Percentiles rank a stretch among this genome's conserved stretches.
Evolutionary conservation across 1,140 invertebrate genomes (phyloP).

Genomic region (Drosophila persimilis): DNA sequence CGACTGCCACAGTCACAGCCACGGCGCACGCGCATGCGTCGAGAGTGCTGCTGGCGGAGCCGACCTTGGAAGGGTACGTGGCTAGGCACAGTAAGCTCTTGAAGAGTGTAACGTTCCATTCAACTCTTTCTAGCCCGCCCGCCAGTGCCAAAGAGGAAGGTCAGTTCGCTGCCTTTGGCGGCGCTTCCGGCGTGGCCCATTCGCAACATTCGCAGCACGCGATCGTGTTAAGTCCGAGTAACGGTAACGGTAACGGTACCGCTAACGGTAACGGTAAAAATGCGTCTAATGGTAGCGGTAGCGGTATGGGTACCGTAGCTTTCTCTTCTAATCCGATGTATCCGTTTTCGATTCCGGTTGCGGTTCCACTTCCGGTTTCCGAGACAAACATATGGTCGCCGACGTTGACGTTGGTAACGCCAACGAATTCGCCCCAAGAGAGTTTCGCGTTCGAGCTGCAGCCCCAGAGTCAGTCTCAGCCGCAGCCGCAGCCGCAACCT

Average conservation of each 20-base stretch:
- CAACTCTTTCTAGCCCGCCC: slow-evolving; percentile 91
- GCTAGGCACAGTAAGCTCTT: slow-evolving; percentile 93
- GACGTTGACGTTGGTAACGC: slow-evolving; percentile 76
- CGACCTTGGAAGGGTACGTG: slow-evolving; percentile 93
- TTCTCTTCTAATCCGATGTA: slow-evolving; percentile 2
- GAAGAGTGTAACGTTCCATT: slow-evolving; percentile 94
- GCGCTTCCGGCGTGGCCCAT: slow-evolving; percentile 33
- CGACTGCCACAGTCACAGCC: slow-evolving; percentile 67
- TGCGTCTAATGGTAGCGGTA: slow-evolving; percentile 13
- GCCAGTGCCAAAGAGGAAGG: slow-evolving; percentile 83
- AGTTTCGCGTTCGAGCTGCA: slow-evolving; percentile 53
- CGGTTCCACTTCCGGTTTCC: slow-evolving; percentile 12
- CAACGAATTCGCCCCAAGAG: slow-evolving; percentile 75
- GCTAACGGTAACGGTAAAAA: slow-evolving; percentile 18
- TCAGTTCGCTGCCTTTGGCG: slow-evolving; percentile 52
- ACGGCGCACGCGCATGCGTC: slow-evolving; percentile 7
- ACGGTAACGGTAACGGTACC: slow-evolving; percentile 20
- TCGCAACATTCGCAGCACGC: slow-evolving; percentile 3
- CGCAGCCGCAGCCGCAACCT: background rate
- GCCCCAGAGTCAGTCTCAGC: slow-evolving; percentile 1
- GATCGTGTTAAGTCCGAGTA: slow-evolving; percentile 7
- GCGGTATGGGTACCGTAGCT: slow-evolving; percentile 6
- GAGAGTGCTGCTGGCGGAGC: slow-evolving; percentile 83
- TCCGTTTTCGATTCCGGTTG: slow-evolving; percentile 29
- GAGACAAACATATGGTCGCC: slow-evolving; percentile 56